Evolutionary conservation across 2,113 vertebrate species (phyloP).

Genomic region (Gasterosteus nipponicus): DNA sequence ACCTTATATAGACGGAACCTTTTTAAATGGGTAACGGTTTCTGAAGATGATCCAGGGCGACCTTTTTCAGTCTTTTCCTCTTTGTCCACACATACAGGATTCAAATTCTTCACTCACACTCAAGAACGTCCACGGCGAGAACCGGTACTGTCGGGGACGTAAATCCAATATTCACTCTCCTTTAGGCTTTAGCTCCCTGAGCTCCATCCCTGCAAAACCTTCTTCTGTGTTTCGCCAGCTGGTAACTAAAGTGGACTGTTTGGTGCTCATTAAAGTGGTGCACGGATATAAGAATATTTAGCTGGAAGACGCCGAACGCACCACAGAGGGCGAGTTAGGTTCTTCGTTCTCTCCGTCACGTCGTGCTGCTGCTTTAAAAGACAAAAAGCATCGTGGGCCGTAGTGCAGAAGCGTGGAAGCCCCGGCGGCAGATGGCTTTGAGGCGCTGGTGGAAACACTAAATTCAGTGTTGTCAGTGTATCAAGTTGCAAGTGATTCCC

Average conservation of each 20-base stretch:
- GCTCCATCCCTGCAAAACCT: background rate
- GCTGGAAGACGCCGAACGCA: background rate
- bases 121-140: background rate
- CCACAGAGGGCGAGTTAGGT: background rate
- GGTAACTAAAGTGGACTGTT: background rate
- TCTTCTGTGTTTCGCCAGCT: background rate
- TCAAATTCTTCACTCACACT: background rate
- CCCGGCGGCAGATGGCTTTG: constrained; percentile 15
- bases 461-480: constrained; percentile 26
- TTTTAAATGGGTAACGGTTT: background rate
- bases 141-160: background rate
- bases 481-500: constrained; percentile 33
- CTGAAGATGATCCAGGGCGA: background rate
- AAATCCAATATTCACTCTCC: background rate
- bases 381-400: background rate
- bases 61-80: background rate
- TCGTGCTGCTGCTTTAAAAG: background rate
- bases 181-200: background rate
- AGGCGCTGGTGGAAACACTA: constrained; percentile 13
- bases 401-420: background rate
- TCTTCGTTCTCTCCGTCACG: background rate
- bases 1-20: background rate
- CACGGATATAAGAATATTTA: background rate
- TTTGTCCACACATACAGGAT: background rate
- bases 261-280: background rate